Evolutionary conservation across 2,113 vertebrate species (phyloP).

Genomic region (Lophius piscatorius): DNA sequence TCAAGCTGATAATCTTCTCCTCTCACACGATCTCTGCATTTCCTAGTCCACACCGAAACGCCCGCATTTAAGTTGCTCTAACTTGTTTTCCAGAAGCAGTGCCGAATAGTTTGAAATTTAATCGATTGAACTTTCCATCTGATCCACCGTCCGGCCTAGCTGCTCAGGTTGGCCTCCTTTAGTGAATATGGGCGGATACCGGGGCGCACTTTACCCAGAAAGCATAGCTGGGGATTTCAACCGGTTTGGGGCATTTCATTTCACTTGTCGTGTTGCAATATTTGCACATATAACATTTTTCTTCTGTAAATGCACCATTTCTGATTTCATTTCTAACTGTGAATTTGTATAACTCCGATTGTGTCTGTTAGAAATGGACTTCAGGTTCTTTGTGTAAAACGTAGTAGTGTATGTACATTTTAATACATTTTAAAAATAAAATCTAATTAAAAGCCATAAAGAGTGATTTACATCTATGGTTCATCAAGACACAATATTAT

Average conservation of each 20-base stretch:
- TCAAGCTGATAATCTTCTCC: conserved; percentile 74
- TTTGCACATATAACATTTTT: neutral
- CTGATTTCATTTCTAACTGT: neutral
- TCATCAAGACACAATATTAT: neutral
- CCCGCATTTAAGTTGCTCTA: conserved; percentile 55
- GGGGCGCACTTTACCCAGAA: conserved; percentile 80
- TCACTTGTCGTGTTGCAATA: conserved; percentile 42
- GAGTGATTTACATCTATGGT: neutral
- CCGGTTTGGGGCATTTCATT: conserved; percentile 46
- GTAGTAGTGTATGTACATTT: neutral
- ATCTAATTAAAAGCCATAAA: neutral
- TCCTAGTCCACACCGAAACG: conserved; percentile 63
- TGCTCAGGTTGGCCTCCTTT: conserved; percentile 74
- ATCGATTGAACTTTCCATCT: conserved; percentile 80
- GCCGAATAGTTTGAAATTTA: conserved; percentile 63
- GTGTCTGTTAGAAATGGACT: rapidly evolving
- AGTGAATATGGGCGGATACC: conserved; percentile 84
- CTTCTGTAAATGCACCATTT: neutral
- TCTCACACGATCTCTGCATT: conserved; percentile 77
- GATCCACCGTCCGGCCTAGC: conserved; percentile 73
- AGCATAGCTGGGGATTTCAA: conserved; percentile 71
- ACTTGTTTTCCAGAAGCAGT: conserved; percentile 28
- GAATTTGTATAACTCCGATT: neutral
- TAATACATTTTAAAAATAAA: neutral
- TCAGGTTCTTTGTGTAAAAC: too few relatives aligned